phyloP scores from a whole-genome alignment of 1,140 invertebrate genomes.

The Tachypleus tridentatus region DNA sequence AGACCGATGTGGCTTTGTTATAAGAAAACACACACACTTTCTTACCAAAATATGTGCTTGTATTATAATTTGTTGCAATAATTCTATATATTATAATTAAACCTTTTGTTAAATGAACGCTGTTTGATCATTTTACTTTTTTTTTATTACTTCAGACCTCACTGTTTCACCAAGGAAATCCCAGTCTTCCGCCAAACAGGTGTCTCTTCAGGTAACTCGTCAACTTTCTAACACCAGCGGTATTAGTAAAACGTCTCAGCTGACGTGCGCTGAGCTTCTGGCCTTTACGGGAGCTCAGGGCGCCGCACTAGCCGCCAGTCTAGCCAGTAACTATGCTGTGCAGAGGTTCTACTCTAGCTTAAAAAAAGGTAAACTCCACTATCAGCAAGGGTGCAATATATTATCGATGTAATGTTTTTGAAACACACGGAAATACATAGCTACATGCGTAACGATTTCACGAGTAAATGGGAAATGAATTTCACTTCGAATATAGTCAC shows the following conservation, averaged over 20 bases:
- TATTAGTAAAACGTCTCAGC: conserved; percentile 28
- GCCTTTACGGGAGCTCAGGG: conserved; percentile 79
- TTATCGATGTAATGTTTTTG: not conserved
- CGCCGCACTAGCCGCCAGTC: conserved; percentile 78
- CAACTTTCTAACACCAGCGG: conserved; percentile 5
- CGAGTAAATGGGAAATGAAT: conserved; percentile 4
- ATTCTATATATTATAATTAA: too few species aligned
- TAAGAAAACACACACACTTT: too few species aligned
- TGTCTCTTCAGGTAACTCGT: conserved; percentile 3
- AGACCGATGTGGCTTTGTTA: too few species aligned
- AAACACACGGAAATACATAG: too few species aligned
- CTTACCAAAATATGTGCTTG: too few species aligned
- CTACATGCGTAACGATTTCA: too few species aligned
- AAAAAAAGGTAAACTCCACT: conserved; percentile 36
- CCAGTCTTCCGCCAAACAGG: conserved; percentile 7
- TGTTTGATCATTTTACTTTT: not conserved
- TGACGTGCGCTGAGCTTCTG: conserved; percentile 83
- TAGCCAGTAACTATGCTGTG: conserved; percentile 18
- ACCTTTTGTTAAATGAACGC: too few species aligned
- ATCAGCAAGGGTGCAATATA: not conserved
- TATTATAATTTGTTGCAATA: too few species aligned
- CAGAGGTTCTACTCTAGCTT: conserved; percentile 25
- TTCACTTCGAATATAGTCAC: too few species aligned
- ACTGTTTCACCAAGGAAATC: not conserved
- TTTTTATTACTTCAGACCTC: not conserved